These are phyloP conservation scores for Sarcophaga peregrina DNA, from an alignment of 1,140 invertebrate species.

Conservation along the genomic window DNA sequence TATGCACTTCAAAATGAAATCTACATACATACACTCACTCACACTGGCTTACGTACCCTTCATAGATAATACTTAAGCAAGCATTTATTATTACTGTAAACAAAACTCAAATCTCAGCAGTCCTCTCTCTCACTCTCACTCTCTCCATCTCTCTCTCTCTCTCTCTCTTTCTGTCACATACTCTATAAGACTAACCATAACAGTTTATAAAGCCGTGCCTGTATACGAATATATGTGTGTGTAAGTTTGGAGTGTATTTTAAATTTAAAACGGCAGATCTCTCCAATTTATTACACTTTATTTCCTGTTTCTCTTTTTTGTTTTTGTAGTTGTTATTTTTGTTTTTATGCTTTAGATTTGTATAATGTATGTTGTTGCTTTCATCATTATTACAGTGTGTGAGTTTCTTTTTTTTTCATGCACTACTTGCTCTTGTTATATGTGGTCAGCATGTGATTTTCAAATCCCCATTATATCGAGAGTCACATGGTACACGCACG, in stretches of 20 bases:
- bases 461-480: neutral
- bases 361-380: too few relatives aligned
- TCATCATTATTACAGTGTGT: too few relatives aligned
- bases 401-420: neutral
- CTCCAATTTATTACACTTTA: conserved; percentile 20
- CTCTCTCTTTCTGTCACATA: too few relatives aligned
- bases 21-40: neutral
- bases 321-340: too few relatives aligned
- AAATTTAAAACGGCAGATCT: neutral
- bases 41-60: neutral
- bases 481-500: neutral
- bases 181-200: too few relatives aligned
- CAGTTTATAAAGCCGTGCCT: neutral
- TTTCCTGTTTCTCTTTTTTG: neutral
- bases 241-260: neutral
- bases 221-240: too few relatives aligned
- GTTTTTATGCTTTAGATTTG: too few relatives aligned
- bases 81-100: too few relatives aligned
- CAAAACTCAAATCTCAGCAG: too few relatives aligned
- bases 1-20: neutral
- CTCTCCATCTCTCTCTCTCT: too few relatives aligned
- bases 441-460: conserved; percentile 30
- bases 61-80: neutral
- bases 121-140: too few relatives aligned
- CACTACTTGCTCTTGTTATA: neutral